phyloP scores from a whole-genome alignment of 2,113 vertebrate species.

The Nicator chloris region DNA sequence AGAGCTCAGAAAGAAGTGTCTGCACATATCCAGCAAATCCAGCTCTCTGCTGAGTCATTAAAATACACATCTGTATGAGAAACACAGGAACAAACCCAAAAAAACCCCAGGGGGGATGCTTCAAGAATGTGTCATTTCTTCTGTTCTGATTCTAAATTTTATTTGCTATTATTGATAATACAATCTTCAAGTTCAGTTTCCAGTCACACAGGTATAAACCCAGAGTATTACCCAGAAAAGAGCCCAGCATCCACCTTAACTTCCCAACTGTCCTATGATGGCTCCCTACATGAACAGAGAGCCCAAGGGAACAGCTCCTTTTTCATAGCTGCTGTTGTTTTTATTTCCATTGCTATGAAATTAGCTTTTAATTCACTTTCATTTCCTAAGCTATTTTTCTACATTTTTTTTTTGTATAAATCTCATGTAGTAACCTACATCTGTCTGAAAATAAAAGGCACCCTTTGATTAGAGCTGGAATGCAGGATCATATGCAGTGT shows the following conservation, averaged over 20 bases:
- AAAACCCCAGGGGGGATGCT: neutral
- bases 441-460: neutral
- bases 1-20: neutral
- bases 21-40: neutral
- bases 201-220: neutral
- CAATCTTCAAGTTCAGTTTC: neutral
- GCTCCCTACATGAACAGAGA: neutral
- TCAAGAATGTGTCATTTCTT: neutral
- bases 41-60: neutral
- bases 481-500: neutral
- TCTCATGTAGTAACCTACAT: conserved; percentile 1
- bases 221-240: neutral
- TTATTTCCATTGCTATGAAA: conserved; percentile 11
- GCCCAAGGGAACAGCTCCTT: neutral
- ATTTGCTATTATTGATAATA: neutral
- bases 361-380: conserved; percentile 22
- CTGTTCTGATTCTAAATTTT: neutral
- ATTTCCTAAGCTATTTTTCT: conserved; percentile 33
- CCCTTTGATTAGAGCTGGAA: conserved; percentile 4
- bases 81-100: neutral
- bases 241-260: neutral
- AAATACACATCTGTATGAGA: neutral
- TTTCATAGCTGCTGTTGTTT: neutral
- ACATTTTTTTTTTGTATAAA: neutral
- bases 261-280: neutral